Percentiles rank a stretch among this genome's conserved stretches.
Conservation (phyloP, 2,113 vertebrate genomes). For the Asarcornis scutulata region DNA sequence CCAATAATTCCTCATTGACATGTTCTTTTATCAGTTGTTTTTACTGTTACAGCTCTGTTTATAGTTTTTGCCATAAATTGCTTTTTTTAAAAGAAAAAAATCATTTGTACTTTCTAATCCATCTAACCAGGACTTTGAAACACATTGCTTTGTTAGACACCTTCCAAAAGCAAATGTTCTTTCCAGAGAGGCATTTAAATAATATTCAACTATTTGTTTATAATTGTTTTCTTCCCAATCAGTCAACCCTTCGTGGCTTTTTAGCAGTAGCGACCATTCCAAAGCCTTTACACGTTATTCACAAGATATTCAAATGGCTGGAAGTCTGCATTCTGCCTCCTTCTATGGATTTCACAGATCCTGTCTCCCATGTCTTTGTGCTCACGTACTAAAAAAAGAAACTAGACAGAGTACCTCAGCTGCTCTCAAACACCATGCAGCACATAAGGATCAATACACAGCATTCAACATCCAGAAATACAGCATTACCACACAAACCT, state of each 20-base stretch:
- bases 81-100: neutral
- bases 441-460: neutral
- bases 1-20: neutral
- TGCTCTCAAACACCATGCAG: neutral
- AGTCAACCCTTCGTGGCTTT: neutral
- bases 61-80: neutral
- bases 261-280: neutral
- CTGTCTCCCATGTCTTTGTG: neutral
- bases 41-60: neutral
- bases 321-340: neutral
- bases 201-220: neutral
- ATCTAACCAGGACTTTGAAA: neutral
- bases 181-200: neutral
- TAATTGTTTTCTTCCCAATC: neutral
- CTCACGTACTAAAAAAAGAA: neutral
- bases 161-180: neutral
- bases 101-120: neutral
- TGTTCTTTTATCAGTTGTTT: neutral
- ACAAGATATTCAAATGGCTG: neutral
- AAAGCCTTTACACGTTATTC: neutral
- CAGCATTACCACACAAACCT: neutral
- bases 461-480: neutral
- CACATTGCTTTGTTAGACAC: neutral
- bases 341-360: neutral
- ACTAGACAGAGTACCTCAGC: neutral